Evolutionary conservation across 1,140 invertebrate species (phyloP), one percentile per base, ranked within the genome.

Genomic region (Mamestra configurata): DNA sequence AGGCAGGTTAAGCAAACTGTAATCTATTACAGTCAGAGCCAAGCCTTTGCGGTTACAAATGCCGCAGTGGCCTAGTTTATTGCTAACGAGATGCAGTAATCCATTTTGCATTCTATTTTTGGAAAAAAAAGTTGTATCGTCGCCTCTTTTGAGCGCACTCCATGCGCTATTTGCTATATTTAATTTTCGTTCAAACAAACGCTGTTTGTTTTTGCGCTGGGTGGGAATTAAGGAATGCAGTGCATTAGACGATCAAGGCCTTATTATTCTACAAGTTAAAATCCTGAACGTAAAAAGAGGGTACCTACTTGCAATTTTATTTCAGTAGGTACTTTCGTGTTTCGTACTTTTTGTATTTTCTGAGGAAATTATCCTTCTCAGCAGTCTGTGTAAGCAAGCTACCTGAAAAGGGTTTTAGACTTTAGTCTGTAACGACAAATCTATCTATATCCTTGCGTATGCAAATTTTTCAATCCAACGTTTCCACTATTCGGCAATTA

Each of bases 1-100:
- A 75, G 82, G 81, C 77, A 82, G 83, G 84, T 86, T 88, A 88
- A 88, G 81, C 80, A 89, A 88, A 88, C 88, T 82, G 84, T 82
- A 84, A 84, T 81, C 81, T 83, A 87, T 87, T 87, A 87, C 79
- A 84, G 78, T 68, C 55, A 70, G 37, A 77, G 71, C 71, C 40
- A 64, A 81, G 73, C 72, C 77, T 87, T 86, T 85, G 81, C 82
- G 80, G 82, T 78, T 73, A 77, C 73, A 70, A 84, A 84, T 77
- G 64, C 84, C 79, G 79, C 82, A 84, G 83, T 85, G 83, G 31
- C 83, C 83, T 82, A 84, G 78, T 85, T 86, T 80, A 79, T 81
- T 46, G 78, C 61, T 46, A 66, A 79, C 49, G 43, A 82, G 79
- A 81, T 81, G 84, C 77, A 81, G 55, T 77, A 77, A 75, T 79